These are phyloP conservation scores for Cataglyphis hispanica DNA, from an alignment of 1,140 invertebrate genomes.

Conservation along the genomic window DNA sequence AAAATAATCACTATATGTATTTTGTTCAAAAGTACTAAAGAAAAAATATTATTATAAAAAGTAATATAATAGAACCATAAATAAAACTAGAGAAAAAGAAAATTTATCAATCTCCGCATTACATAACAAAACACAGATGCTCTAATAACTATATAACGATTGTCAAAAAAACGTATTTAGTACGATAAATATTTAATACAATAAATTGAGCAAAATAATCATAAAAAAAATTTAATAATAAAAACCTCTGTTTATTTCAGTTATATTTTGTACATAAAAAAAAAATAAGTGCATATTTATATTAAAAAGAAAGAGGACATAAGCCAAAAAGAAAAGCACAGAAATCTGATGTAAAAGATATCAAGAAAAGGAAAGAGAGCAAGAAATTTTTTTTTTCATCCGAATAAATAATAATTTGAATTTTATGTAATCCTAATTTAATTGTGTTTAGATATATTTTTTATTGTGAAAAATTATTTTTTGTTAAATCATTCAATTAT, in stretches of 20 bases:
- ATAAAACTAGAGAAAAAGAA: neutral
- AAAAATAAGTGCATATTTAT: neutral
- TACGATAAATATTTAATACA: neutral
- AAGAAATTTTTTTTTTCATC: too few relatives aligned
- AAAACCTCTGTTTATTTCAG: neutral
- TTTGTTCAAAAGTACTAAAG: too few relatives aligned
- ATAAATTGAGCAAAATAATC: neutral
- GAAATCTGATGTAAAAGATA: neutral
- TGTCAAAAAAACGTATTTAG: neutral
- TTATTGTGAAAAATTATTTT: too few relatives aligned
- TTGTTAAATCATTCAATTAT: too few relatives aligned
- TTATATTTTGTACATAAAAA: neutral
- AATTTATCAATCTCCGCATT: neutral
- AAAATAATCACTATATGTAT: too few relatives aligned
- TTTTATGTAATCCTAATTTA: too few relatives aligned
- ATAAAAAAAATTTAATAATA: slow-evolving; percentile 9
- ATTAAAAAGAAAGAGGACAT: neutral
- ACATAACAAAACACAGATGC: neutral
- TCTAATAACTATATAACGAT: neutral
- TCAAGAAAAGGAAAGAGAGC: neutral
- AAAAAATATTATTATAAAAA: too few relatives aligned
- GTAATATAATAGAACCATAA: neutral
- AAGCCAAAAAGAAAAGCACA: neutral
- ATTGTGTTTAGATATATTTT: too few relatives aligned
- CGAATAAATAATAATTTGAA: too few relatives aligned